A percentile compares a stretch with the other conserved stretches of the same genome.
phyloP scores from a whole-genome alignment of 2,113 vertebrate genomes.

The Trichechus manatus region DNA sequence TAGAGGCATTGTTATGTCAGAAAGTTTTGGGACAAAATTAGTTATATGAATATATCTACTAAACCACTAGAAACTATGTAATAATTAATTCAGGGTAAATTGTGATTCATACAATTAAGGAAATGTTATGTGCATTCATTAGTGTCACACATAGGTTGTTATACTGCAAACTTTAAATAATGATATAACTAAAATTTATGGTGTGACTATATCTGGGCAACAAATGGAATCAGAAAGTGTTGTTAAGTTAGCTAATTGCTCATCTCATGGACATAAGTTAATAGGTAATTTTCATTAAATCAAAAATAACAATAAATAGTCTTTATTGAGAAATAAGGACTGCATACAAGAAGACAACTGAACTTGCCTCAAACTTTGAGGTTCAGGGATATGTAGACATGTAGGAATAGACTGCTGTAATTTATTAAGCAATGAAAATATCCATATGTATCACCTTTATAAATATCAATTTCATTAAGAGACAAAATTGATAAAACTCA shows the following conservation, averaged over 20 bases:
- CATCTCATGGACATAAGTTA: too few relatives aligned
- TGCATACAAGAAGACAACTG: not conserved
- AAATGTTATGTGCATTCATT: not conserved
- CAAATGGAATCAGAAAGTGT: too few relatives aligned
- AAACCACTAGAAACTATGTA: not conserved
- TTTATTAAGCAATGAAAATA: not conserved
- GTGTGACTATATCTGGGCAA: not conserved
- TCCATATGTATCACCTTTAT: not conserved
- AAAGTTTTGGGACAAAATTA: not conserved
- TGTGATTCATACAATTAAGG: not conserved
- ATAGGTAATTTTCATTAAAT: not conserved
- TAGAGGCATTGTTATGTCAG: not conserved
- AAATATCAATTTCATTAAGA: not conserved
- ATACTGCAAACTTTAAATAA: not conserved
- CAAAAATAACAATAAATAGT: not conserved
- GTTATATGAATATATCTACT: not conserved
- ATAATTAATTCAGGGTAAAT: not conserved
- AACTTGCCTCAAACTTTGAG: not conserved
- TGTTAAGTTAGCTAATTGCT: too few relatives aligned
- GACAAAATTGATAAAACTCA: not conserved
- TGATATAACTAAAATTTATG: not conserved
- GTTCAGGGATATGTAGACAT: not conserved
- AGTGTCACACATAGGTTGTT: not conserved
- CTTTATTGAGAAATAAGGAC: not conserved
- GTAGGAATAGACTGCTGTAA: not conserved